phyloP scores from a whole-genome alignment of 2,888 invertebrate genomes.

The Steinernema hermaphroditum region DNA sequence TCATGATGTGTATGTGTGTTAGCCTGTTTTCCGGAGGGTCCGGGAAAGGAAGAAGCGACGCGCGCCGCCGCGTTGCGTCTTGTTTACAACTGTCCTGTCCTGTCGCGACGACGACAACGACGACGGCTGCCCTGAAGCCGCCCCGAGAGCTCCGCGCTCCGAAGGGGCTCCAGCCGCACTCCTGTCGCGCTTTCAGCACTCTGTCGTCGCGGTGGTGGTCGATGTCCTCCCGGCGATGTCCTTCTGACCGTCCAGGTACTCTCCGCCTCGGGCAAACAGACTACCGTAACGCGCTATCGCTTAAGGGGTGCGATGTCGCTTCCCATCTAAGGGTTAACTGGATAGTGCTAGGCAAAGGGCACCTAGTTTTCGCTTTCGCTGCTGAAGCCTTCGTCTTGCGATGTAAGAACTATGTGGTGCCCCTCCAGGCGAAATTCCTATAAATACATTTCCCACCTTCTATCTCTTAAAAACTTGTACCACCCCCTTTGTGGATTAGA shows the following conservation, averaged over 20 bases:
- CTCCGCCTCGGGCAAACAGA: background rate
- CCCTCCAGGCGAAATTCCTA: no score
- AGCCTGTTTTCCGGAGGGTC: constrained; percentile 3
- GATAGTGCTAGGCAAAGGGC: no score
- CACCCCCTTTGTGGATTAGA: no score
- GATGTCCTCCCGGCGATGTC: background rate
- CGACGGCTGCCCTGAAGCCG: constrained; percentile 5
- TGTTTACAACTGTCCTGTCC: constrained; percentile 1
- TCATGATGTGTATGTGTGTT: background rate
- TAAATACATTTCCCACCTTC: no score
- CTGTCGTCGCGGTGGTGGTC: background rate
- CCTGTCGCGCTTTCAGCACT: background rate
- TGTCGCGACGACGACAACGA: no score
- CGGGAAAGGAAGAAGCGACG: background rate
- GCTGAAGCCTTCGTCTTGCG: no score
- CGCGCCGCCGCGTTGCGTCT: constrained; percentile 15
- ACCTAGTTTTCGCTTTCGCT: no score
- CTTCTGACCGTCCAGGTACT: constrained; percentile 1
- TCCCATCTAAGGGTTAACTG: no score
- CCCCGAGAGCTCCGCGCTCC: constrained; percentile 20
- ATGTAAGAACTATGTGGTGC: no score
- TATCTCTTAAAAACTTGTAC: no score
- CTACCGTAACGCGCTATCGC: no score
- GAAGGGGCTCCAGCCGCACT: background rate
- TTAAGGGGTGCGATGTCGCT: no score